A percentile compares a stretch with the other conserved stretches of the same genome.
These are phyloP conservation scores for Tiliacea citrago DNA, from an alignment of 2,888 invertebrate genomes.

Conservation along the genomic window DNA sequence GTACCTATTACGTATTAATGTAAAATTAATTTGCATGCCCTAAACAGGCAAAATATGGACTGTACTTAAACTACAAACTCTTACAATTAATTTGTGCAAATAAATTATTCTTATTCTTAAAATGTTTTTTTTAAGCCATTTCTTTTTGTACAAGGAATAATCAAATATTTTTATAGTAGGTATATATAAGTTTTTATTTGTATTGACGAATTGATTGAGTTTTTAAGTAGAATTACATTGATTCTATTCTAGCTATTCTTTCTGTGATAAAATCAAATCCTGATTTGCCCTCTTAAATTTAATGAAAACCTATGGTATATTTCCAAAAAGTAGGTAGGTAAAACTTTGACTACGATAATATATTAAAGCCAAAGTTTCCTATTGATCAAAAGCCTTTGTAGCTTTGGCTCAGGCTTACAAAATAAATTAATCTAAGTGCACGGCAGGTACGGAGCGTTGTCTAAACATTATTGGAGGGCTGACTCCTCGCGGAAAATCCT, in stretches of 20 bases:
- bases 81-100: no score
- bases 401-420: constrained; percentile 19
- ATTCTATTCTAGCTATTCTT: not conserved
- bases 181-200: not conserved
- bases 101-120: no score
- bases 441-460: constrained; percentile 59
- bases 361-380: not conserved
- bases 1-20: no score
- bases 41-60: no score
- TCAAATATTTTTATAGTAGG: not conserved
- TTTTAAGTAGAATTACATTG: not conserved
- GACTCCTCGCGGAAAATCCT: constrained; percentile 80
- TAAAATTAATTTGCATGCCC: no score
- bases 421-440: constrained; percentile 55
- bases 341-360: not conserved
- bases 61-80: no score
- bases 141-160: not conserved
- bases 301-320: not conserved
- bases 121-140: no score
- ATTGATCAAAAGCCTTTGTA: constrained; percentile 24
- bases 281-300: not conserved
- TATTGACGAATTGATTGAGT: not conserved
- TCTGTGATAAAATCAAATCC: no score
- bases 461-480: constrained; percentile 72
- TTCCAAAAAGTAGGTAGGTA: not conserved